phyloP scores from a whole-genome alignment of 64 coral and sea anemone species.

The Orbicella faveolata region DNA sequence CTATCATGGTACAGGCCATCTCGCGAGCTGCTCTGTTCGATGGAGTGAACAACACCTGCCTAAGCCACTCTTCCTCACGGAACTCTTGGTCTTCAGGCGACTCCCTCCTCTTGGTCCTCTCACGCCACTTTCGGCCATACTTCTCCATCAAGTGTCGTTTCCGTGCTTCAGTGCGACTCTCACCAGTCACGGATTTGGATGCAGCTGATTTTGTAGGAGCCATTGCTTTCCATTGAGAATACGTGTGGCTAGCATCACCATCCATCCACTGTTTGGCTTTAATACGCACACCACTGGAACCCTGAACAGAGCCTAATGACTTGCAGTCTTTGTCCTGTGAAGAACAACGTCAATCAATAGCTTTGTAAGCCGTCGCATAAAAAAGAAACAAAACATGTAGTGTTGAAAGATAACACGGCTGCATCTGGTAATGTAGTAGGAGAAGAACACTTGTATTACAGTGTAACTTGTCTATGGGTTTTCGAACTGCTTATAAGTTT shows the following conservation, averaged over 20 bases:
- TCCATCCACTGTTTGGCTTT: slow-evolving; percentile 82
- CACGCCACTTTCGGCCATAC: slow-evolving; percentile 66
- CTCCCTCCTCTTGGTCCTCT: slow-evolving; percentile 53
- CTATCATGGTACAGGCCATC: slow-evolving; percentile 94
- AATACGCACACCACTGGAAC: slow-evolving; percentile 49
- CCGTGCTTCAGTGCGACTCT: slow-evolving; percentile 71
- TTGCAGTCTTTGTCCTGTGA: slow-evolving; percentile 74
- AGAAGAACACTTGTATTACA: too few relatives aligned
- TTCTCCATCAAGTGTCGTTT: slow-evolving; percentile 74
- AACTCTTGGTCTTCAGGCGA: slow-evolving; percentile 43
- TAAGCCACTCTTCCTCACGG: slow-evolving; percentile 87
- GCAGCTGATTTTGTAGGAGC: slow-evolving; percentile 50
- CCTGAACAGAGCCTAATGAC: slow-evolving; percentile 57
- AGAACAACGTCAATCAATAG: not conserved
- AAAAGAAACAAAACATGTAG: not conserved
- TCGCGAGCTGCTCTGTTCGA: slow-evolving; percentile 86
- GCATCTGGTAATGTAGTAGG: too few relatives aligned
- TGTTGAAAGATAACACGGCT: too few relatives aligned
- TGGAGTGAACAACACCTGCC: slow-evolving; percentile 91
- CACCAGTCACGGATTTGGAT: slow-evolving; percentile 60
- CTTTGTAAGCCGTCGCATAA: not conserved
- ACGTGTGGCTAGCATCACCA: slow-evolving; percentile 46
- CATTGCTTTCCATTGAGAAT: slow-evolving; percentile 63
- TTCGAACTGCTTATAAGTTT: too few relatives aligned
- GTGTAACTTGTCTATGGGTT: too few relatives aligned